Conservation (phyloP, 2,797 vertebrate species). For the Pseudotriccus pelzelni region DNA sequence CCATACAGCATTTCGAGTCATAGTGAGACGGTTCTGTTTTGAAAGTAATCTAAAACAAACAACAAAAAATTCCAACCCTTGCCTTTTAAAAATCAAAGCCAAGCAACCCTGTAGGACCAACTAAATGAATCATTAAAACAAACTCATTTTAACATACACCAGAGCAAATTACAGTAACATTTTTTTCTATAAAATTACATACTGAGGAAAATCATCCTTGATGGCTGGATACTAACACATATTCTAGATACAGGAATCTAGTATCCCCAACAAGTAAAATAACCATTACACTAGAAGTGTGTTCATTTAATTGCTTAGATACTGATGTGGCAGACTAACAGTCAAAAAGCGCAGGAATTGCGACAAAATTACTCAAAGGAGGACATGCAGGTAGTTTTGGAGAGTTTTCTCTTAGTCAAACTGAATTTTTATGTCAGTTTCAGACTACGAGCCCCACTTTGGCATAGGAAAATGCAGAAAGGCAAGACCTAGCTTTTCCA, state of each 20-base stretch:
- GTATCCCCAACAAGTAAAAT: neutral
- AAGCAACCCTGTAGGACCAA: neutral
- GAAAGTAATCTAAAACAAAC: slow-evolving; percentile 79
- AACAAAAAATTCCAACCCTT: neutral
- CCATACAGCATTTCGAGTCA: slow-evolving; percentile 89
- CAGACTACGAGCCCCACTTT: neutral
- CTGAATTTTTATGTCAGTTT: neutral
- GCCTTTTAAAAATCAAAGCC: neutral
- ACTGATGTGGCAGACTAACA: neutral
- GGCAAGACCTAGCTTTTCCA: neutral
- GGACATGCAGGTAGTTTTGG: neutral
- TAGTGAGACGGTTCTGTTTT: slow-evolving; percentile 83
- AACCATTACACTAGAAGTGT: neutral
- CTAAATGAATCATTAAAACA: neutral
- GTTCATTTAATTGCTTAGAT: neutral
- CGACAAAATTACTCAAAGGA: neutral
- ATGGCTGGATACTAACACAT: neutral
- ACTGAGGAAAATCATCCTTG: neutral
- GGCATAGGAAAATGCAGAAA: neutral
- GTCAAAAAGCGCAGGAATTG: neutral
- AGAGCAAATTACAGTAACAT: neutral
- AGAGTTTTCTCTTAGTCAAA: neutral
- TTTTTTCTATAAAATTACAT: neutral
- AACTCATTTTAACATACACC: neutral
- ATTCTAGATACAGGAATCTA: neutral